Base-by-base conservation (phyloP, 2,888 invertebrate genomes). In the Cepaea hortensis region DNA sequence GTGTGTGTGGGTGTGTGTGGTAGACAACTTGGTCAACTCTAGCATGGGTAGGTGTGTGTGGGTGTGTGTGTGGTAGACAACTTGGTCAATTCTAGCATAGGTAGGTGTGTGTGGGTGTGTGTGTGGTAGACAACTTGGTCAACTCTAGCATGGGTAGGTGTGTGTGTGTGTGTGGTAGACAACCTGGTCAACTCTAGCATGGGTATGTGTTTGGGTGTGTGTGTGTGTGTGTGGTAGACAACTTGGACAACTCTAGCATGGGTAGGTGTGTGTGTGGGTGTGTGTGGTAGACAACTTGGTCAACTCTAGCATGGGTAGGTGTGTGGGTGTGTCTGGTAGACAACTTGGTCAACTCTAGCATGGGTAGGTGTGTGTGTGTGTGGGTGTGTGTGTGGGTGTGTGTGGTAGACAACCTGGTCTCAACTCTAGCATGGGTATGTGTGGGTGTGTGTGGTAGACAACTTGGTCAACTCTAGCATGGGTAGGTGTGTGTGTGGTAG, bases 101-200 rank as follows among this genome's bases (percentile, higher is more conserved):
- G 96, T 95, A 90, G 91, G 90, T 86, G 0, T 15, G 3, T 11
- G 55, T 55, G n/a, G n/a, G 0, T 55, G n/a, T 18, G 7, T 20
- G 2, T 55, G n/a, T n/a, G 68, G 46, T 15, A 35, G 35, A 35
- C 35, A 35, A 35, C 35, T 1, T 35, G 35, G 35, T 35, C 35
- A 35, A 35, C 35, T 35, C 35, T 35, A 35, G 35, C 35, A 35
- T 35, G 35, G 35, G 7, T 15, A 3, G 68, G n/a, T 46, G 46
- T 70, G 70, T 82, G n/a, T 70, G 82, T n/a, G 68, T 9, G 55
- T 9, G 97, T 97, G 35, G 96, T 98, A 89, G 99, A 99, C 94
- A 99, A 99, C 95, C 97, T 98, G 93, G 96, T 96, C 81, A 99
- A 99, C 94, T 96, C 97, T 23, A 97, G 97, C 2, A 96, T 96